Evolutionary conservation across 2,888 invertebrate genomes (phyloP), one percentile per base, ranked within the genome.

Genomic region (Drosophila mettleri): DNA sequence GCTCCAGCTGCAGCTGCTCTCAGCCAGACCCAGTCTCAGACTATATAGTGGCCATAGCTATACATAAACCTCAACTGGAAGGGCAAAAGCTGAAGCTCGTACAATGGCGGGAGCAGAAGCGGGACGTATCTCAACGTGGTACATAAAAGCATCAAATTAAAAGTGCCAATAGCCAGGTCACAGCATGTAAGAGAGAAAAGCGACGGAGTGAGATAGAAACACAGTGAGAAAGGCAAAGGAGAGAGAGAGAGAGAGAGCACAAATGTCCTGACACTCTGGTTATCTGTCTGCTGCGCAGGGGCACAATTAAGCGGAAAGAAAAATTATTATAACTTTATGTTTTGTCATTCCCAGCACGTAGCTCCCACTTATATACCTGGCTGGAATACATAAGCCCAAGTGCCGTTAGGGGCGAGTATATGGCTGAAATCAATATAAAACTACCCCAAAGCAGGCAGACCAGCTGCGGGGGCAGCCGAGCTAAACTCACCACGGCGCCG

Each of bases 261-360:
- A 16, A 67, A 58, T 70, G 61, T 76, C 77, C 83, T 79, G 74
- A 64, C 59, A 60, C 67, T 49, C 67, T 49, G 68, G 70, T 70
- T 85, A 77, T 85, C 86, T 81, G 84, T 80, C 78, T 82, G 85
- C 67, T 77, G 61, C 65, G 69, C 70, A 74, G 76, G 75, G 76
- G 74, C 77, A 87, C 88, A 89, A 90, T 90, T 89, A 80, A 90
- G 86, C 90, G 89, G 89, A 89, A 89, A 89, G 89, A 88, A 89
- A 89, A 89, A 89, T 89, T 89, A 89, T 86, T 86, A 87, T 83
- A 89, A 88, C 89, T 90, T 89, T 88, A 81, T 84, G 81, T 88
- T 86, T 90, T 87, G 83, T 81, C 90, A 80, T 86, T 88, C 78
- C 74, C 60, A 68, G 68, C 80, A 88, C 75, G 80, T 82, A 39